phyloP scores from a whole-genome alignment of 2,888 invertebrate genomes.

The Drosophila formosana region DNA sequence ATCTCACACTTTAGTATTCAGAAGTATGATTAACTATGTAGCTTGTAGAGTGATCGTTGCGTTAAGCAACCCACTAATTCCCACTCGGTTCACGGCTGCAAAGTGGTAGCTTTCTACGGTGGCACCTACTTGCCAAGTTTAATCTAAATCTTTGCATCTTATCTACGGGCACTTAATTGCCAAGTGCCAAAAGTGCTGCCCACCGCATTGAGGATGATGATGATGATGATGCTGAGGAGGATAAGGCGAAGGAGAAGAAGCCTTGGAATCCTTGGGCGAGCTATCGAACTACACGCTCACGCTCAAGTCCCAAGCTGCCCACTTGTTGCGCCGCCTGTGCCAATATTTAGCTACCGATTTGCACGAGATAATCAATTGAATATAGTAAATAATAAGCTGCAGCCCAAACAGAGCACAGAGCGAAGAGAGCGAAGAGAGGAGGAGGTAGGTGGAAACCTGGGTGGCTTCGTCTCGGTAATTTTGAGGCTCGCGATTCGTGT shows the following conservation, averaged over 20 bases:
- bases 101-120: slow-evolving; percentile 47
- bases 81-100: slow-evolving; percentile 11
- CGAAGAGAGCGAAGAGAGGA: not conserved
- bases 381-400: slow-evolving; percentile 73
- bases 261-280: slow-evolving; percentile 8
- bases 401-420: not conserved
- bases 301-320: slow-evolving; percentile 54
- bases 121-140: slow-evolving; percentile 56
- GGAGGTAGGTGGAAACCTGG: slow-evolving; percentile 43
- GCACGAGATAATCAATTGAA: slow-evolving; percentile 77
- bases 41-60: not conserved
- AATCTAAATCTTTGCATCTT: slow-evolving; percentile 48
- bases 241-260: slow-evolving; percentile 9
- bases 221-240: not conserved
- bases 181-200: slow-evolving; percentile 69
- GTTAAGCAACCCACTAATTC: slow-evolving; percentile 14
- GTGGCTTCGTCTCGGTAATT: slow-evolving; percentile 67
- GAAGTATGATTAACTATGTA: not conserved
- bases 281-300: slow-evolving; percentile 33
- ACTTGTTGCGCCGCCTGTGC: slow-evolving; percentile 73
- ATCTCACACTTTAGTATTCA: not conserved
- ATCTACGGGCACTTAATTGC: slow-evolving; percentile 50
- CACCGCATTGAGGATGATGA: slow-evolving; percentile 30
- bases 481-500: slow-evolving; percentile 72
- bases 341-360: slow-evolving; percentile 78